Base-by-base conservation (phyloP, 2,888 invertebrate species). In the Rhabditophanes sp. region DNA sequence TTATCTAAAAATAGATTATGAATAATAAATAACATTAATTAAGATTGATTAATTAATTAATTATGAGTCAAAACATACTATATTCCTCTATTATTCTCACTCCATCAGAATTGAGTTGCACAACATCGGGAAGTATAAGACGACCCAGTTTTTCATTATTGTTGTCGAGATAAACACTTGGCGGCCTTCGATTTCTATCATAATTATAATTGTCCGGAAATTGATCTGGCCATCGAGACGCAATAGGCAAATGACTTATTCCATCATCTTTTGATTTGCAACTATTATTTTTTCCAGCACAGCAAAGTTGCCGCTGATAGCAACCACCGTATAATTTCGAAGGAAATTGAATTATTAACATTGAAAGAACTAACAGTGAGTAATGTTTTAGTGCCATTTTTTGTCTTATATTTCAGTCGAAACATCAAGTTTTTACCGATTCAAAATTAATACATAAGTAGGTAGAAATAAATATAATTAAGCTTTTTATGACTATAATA, bases 81-180 rank as follows among this genome's bases (percentile, higher is more conserved):
- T 30, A 41, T 41, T 38, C 12, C 15, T 41, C 22, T 25, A 22
- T 21, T 30, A 28, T 18, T 20, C 35, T 29, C 7, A 20, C 21
- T 22, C 28, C 25, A 22, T 27, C 28, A 25, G 19, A 22, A 11
- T 49, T 46, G 34, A 50, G 21, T 28, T 44, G 47, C 16, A 50
- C 42, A 11, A 50, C 39, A 26, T 54, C 52, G 8, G 54, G 54
- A 25, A 53, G 28, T 4, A 53, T 40, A 12, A 54, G 31, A 16
- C 46, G 43, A 6, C 53, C 54, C 18, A 51, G 45, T 24, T 35
- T 37, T 25, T 47, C 45, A 29, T 46, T 20, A 17, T 35, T n/a
- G 27, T 8, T 26, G 33, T 15, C 37, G 9, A 20, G 12, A 3
- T 23, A 16, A 4, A 34, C 35, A 3, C 16, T 14, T 19, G 35